Percentiles rank a stretch among this genome's conserved stretches.
phyloP scores from a whole-genome alignment of 2,888 invertebrate genomes.

The Heliconius ethilla region DNA sequence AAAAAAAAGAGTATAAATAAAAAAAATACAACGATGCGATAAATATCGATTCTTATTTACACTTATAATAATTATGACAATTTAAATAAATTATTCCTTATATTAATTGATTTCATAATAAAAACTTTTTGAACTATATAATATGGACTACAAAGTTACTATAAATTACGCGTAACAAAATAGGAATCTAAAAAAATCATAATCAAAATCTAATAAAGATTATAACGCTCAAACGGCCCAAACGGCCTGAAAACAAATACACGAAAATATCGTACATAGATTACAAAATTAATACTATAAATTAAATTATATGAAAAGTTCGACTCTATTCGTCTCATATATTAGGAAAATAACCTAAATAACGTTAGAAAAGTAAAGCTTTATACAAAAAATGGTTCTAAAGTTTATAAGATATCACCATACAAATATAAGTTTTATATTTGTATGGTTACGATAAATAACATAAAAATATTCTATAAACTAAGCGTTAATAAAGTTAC shows the following conservation, averaged over 20 bases:
- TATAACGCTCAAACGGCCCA: not conserved
- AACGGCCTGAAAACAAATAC: not conserved
- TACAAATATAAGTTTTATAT: too few relatives aligned
- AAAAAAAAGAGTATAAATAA: not conserved
- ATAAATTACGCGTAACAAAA: constrained; percentile 10
- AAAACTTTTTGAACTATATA: not conserved
- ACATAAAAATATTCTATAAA: too few relatives aligned
- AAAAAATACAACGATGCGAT: not conserved
- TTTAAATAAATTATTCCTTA: not conserved
- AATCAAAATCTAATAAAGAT: constrained; percentile 5
- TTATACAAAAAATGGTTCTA: too few relatives aligned
- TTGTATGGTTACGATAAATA: too few relatives aligned
- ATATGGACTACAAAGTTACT: too few relatives aligned
- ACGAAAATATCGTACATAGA: not conserved
- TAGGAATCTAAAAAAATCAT: constrained; percentile 8
- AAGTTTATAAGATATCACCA: too few relatives aligned
- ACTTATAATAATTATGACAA: not conserved
- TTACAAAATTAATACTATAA: not conserved
- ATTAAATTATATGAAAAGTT: not conserved
- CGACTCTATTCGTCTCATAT: not conserved
- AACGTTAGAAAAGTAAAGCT: not conserved
- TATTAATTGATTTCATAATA: not conserved
- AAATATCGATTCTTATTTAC: not conserved
- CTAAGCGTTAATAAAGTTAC: too few relatives aligned
- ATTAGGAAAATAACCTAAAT: not conserved